Evolutionary conservation across 1,140 invertebrate species (phyloP).

Genomic region (Drosophila tropicalis): DNA sequence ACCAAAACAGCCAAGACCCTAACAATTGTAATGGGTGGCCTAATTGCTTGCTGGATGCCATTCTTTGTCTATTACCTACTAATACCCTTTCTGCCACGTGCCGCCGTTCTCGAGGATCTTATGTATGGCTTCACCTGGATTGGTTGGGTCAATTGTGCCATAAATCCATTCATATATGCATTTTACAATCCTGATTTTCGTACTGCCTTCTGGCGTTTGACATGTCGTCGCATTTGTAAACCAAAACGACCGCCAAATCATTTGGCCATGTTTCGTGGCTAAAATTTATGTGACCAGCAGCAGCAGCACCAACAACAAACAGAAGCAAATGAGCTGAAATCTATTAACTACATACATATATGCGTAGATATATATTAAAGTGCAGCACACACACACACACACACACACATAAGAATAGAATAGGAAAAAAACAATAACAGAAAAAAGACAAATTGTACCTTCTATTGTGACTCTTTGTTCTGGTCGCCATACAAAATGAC

Average conservation of each 20-base stretch:
- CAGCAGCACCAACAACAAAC: not conserved
- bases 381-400: not conserved
- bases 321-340: slow-evolving; percentile 7
- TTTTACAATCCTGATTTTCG: slow-evolving; percentile 92
- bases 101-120: slow-evolving; percentile 86
- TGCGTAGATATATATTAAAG: slow-evolving; percentile 26
- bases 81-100: slow-evolving; percentile 87
- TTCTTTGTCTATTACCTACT: slow-evolving; percentile 94
- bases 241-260: slow-evolving; percentile 72
- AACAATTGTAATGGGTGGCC: slow-evolving; percentile 95
- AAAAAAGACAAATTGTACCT: slow-evolving; percentile 59
- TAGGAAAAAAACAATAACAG: slow-evolving; percentile 7
- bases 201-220: slow-evolving; percentile 91
- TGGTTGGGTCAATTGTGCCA: slow-evolving; percentile 95
- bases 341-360: slow-evolving; percentile 12
- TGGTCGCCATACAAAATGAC: slow-evolving; percentile 17
- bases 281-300: slow-evolving; percentile 1
- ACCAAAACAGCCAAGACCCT: slow-evolving; percentile 95
- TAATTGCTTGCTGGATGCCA: slow-evolving; percentile 94
- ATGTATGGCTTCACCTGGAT: slow-evolving; percentile 95
- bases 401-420: too few species aligned
- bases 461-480: slow-evolving; percentile 53
- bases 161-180: slow-evolving; percentile 94
- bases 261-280: slow-evolving; percentile 74
- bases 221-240: slow-evolving; percentile 83